Conservation (phyloP, 2,888 invertebrate genomes). For the Acanthosepion esculentum region DNA sequence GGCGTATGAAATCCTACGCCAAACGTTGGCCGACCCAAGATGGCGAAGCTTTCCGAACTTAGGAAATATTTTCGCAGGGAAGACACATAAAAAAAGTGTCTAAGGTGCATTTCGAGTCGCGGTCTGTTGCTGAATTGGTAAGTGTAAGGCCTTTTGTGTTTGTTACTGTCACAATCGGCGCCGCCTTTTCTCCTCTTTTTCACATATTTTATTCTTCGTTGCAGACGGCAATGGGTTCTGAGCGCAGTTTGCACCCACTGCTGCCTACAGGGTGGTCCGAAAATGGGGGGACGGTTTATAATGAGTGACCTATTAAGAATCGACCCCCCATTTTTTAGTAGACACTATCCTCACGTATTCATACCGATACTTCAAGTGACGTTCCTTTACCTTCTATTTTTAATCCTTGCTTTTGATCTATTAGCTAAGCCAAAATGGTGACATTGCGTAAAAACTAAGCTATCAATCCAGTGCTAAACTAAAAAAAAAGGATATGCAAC, state of each 20-base stretch:
- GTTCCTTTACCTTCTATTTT: neutral
- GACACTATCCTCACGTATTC: constrained; percentile 1
- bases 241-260: neutral
- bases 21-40: constrained; percentile 45
- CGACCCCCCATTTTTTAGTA: constrained; percentile 35
- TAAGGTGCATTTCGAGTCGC: constrained; percentile 40
- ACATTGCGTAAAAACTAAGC: neutral
- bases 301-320: neutral
- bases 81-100: constrained; percentile 46
- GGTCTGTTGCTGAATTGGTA: constrained; percentile 17
- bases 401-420: neutral
- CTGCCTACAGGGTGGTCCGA: constrained; percentile 40
- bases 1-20: constrained; percentile 41
- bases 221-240: neutral
- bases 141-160: neutral
- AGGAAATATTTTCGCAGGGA: constrained; percentile 46
- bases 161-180: neutral
- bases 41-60: constrained; percentile 46
- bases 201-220: neutral
- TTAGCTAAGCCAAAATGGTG: no score
- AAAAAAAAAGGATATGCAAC: neutral
- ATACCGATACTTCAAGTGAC: constrained; percentile 21
- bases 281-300: constrained; percentile 24
- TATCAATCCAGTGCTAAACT: neutral
- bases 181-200: neutral